A percentile compares a stretch with the other conserved stretches of the same genome.
Conservation (phyloP, 2,113 vertebrate species). For the Taxidea taxus region DNA sequence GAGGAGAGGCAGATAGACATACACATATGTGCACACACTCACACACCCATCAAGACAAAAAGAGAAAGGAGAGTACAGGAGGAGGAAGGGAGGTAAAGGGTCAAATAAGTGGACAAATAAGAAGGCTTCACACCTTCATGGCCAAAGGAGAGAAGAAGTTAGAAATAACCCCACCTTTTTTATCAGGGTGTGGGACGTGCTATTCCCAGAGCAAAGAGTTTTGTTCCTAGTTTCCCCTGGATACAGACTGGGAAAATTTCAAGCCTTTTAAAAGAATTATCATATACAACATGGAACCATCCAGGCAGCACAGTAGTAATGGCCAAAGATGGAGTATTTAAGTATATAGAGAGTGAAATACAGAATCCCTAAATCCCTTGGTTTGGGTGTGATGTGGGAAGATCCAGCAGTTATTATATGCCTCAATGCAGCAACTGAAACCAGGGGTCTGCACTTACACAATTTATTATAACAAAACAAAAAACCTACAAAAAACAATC, state of each 20-base stretch:
- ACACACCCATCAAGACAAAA: neutral
- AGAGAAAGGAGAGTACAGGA: neutral
- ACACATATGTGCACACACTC: neutral
- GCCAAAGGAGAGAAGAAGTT: neutral
- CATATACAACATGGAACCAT: neutral
- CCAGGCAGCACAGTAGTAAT: neutral
- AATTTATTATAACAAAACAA: neutral
- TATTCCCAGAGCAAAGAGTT: neutral
- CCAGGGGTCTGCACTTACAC: neutral
- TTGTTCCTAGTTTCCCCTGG: neutral
- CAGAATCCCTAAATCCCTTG: neutral
- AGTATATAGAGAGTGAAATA: neutral
- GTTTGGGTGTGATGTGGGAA: neutral
- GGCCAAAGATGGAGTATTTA: neutral
- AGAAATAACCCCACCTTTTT: neutral
- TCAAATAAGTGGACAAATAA: neutral
- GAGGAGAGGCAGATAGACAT: neutral
- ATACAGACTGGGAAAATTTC: neutral
- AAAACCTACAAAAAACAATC: neutral
- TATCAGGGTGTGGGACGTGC: too few species aligned
- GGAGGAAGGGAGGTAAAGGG: neutral
- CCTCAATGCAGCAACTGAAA: neutral
- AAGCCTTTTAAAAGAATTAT: neutral
- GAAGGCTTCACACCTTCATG: neutral
- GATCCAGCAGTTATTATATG: neutral